Base-by-base conservation (phyloP, 2,797 vertebrate genomes). In the Sphaeramia orbicularis region DNA sequence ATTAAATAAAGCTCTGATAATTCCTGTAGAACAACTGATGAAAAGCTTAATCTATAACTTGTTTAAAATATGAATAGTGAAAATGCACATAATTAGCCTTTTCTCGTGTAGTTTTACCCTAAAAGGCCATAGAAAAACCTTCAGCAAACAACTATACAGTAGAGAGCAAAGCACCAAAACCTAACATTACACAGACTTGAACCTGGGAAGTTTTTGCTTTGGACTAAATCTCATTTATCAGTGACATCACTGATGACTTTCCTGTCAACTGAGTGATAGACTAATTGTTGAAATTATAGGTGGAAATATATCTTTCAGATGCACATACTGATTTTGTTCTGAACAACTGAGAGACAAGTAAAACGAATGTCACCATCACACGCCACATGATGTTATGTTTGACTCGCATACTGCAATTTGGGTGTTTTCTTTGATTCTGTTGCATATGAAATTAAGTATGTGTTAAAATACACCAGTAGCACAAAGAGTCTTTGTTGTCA, bases 331-430 rank as follows among this genome's bases (percentile, higher is more conserved):
- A 35, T 35, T 35, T 35, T 35, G 32, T 35, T 35, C 32, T 35
- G 7, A 35, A 35, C 32, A 35, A 3, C 9, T 35, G 32, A 35
- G 32, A 35, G 32, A 35, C 9, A 10, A 8, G 32, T 35, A 35
- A 35, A 35, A 35, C 1, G 1, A 21, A 18, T 15, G 48, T 32
- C 41, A 40, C 45, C 21, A 45, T 30, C 6, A 42, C 14, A 13
- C 50, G n/a, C 30, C 30, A 70, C 40, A 45, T 56, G 50, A 56
- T 42, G 41, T 37, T 64, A 44, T 1, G 41, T 27, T 45, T 21
- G 19, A 48, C 27, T 10, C 10, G 6, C 27, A 49, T 10, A 35
- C 12, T 58, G 27, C 13, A 12, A 21, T 52, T 10, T 55, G 4
- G 0, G 3, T 1, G 5, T 49, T 15, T 43, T 35, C 4, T 1